phyloP scores from a whole-genome alignment of 2,888 invertebrate genomes.

The Troides oblongomaculatus region DNA sequence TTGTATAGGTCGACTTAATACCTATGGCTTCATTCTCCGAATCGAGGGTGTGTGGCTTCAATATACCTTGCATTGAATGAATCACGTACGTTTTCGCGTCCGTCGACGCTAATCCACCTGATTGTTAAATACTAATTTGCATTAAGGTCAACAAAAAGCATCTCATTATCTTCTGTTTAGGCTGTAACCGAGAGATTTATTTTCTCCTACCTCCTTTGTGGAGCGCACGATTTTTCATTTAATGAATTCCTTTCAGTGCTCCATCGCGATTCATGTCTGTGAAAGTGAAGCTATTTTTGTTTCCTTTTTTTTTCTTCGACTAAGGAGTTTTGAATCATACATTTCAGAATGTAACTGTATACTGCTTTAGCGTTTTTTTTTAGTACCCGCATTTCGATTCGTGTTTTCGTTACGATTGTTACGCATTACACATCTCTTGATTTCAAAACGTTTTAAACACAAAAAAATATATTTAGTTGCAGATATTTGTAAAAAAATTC shows the following conservation, averaged over 20 bases:
- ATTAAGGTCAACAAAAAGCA: constrained; percentile 15
- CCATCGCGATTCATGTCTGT: constrained; percentile 14
- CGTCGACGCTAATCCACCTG: constrained; percentile 3
- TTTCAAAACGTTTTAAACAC: neutral
- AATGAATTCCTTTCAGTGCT: constrained; percentile 33
- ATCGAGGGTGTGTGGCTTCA: constrained; percentile 27
- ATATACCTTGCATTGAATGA: constrained; percentile 22
- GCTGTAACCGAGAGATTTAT: constrained; percentile 16
- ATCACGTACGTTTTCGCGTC: constrained; percentile 16
- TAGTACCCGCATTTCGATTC: constrained; percentile 11
- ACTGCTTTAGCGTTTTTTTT: neutral
- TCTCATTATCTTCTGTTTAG: constrained; percentile 22
- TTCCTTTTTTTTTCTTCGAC: constrained; percentile 5
- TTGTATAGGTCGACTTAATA: constrained; percentile 15
- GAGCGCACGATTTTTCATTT: constrained; percentile 29
- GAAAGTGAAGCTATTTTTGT: constrained; percentile 18
- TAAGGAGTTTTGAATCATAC: neutral
- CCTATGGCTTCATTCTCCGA: constrained; percentile 27
- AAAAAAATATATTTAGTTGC: neutral
- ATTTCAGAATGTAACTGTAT: neutral
- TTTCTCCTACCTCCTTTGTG: constrained; percentile 30
- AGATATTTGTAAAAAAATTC: neutral
- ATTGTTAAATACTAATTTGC: constrained; percentile 6
- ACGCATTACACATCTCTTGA: neutral
- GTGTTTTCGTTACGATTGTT: neutral